Evolutionary conservation across 2,888 invertebrate genomes (phyloP), one percentile per base, ranked within the genome.

Genomic region (Chymomyza caudatula): DNA sequence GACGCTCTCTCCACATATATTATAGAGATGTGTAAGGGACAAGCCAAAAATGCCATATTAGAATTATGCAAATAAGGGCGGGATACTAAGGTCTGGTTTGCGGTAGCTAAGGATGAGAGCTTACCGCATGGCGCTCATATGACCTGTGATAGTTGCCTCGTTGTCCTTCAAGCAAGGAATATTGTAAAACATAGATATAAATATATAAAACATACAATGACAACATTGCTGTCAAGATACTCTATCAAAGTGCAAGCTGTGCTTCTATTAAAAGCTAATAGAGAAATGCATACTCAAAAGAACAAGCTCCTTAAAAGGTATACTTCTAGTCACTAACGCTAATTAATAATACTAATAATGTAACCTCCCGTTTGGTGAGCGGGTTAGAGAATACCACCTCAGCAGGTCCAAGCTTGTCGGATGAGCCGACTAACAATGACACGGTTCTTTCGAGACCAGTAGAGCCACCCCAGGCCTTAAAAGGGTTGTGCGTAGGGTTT

Each of bases 51-150:
- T 78, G 73, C 66, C 83, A 80, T 83, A 85, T 83, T 78, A 74
- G 78, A 84, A 84, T 85, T 84, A 84, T 84, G 83, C 76, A 85
- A 84, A 84, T 84, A 62, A 78, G 70, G 15, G 47, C 8, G 29
- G 29, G 2, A 37, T 2, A 37, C 8, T 11, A 37, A 2, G 3
- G 5, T 8, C 29, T 2, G 29, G 8, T 8, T 11, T 4, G 29
- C 29, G 8, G 29, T 2, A 37, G 29, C 5, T n/a, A n/a, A n/a
- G n/a, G n/a, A n/a, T n/a, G n/a, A 11, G 29, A 3, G 29, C 29
- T 37, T 37, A 37, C 29, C 29, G 29, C 29, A 37, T 37, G 11
- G 29, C 11, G 29, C 29, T 37, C 29, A 37, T 37, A 11, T 37
- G 29, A 37, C 29, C 29, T 37, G 11, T 37, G 29, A 37, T 37